These are phyloP conservation scores for Catharus minimus DNA, from an alignment of 2,113 vertebrate species.

Conservation along the genomic window DNA sequence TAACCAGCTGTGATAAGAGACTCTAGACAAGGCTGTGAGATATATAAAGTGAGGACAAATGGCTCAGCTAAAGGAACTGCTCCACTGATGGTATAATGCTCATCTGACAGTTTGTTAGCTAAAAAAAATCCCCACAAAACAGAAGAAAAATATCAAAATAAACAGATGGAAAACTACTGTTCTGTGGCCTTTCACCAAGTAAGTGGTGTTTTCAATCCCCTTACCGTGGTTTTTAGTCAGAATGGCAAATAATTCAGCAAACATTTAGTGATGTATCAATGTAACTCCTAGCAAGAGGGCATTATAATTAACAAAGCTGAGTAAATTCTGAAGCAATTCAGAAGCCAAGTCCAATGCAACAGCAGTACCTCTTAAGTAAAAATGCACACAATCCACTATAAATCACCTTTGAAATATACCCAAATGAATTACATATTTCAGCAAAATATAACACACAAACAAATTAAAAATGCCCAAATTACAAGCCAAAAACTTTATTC, in stretches of 20 bases:
- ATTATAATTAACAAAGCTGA: not conserved
- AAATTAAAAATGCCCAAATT: not conserved
- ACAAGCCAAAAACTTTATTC: not conserved
- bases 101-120: not conserved
- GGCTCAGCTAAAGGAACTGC: not conserved
- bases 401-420: not conserved
- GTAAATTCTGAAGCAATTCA: not conserved
- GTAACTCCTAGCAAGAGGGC: not conserved
- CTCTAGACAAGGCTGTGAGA: not conserved
- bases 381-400: not conserved
- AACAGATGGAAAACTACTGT: not conserved
- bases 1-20: not conserved
- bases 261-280: not conserved
- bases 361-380: not conserved
- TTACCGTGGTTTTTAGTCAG: not conserved
- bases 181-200: not conserved
- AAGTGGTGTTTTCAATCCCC: not conserved
- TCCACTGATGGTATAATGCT: not conserved
- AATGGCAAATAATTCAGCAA: not conserved
- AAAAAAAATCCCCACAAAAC: not conserved
- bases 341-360: not conserved
- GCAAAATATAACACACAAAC: not conserved
- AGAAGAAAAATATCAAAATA: not conserved
- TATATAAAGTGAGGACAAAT: not conserved
- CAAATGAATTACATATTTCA: not conserved